These are phyloP conservation scores for Spinibarbus caldwelli DNA, from an alignment of 2,797 vertebrate species.

Conservation along the genomic window DNA sequence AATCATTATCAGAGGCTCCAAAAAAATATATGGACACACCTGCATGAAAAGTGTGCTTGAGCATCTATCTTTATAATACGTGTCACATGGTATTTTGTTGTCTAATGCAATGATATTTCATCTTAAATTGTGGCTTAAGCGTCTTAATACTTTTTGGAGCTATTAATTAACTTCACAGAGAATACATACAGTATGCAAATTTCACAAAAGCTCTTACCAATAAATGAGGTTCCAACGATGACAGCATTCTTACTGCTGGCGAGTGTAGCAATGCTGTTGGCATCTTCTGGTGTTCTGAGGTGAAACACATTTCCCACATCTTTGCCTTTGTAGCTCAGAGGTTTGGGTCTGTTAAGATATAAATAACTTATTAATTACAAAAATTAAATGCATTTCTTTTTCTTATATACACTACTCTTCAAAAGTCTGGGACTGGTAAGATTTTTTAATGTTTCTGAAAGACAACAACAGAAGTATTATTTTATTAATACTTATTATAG, in stretches of 20 bases:
- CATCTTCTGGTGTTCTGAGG: constrained; percentile 91
- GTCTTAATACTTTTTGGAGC: neutral
- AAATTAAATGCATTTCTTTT: neutral
- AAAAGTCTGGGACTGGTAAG: neutral
- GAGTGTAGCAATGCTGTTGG: constrained; percentile 89
- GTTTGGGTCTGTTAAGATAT: constrained; percentile 82
- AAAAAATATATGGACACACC: neutral
- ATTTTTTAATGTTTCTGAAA: neutral
- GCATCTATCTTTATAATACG: neutral
- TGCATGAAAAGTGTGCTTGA: neutral
- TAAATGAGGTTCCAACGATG: constrained; percentile 94
- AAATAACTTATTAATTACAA: neutral
- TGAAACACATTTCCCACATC: constrained; percentile 93
- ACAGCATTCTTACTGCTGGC: constrained; percentile 92
- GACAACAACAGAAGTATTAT: neutral
- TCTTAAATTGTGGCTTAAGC: neutral
- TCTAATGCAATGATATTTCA: neutral
- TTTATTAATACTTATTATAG: neutral
- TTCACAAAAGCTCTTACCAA: constrained; percentile 79
- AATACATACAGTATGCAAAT: neutral
- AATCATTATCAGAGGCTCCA: neutral
- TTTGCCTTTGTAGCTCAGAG: constrained; percentile 92
- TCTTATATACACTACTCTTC: no score
- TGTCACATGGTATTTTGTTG: neutral
- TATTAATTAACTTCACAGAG: no score